Conservation (phyloP, 2,113 vertebrate species). For the Benitochromis conjunctus region DNA sequence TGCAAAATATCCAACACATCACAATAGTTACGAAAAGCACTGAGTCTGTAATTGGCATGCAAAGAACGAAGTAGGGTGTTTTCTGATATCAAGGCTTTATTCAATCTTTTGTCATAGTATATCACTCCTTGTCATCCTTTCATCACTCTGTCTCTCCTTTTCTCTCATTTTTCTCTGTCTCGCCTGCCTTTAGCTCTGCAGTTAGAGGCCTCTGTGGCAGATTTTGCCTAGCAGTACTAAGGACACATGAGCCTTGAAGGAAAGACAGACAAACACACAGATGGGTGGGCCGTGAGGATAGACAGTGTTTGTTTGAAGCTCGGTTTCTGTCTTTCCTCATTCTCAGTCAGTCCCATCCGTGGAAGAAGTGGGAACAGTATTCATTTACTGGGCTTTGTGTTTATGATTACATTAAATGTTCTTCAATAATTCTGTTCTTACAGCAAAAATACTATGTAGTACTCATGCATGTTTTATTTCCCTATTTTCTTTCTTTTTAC, state of each 20-base stretch:
- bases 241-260: constrained; percentile 35
- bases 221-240: constrained; percentile 23
- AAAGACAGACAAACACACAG: constrained; percentile 7
- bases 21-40: not conserved
- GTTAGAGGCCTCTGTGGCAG: not conserved
- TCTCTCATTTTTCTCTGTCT: not conserved
- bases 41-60: not conserved
- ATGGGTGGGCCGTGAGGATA: not conserved
- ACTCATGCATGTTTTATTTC: not conserved
- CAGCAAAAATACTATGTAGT: not conserved
- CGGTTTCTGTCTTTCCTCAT: not conserved
- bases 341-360: not conserved
- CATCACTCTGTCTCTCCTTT: not conserved
- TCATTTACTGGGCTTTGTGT: not conserved
- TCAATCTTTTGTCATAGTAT: not conserved
- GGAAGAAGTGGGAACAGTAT: not conserved
- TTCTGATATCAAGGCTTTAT: not conserved
- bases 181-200: constrained; percentile 4
- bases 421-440: not conserved
- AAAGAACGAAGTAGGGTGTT: not conserved
- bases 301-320: not conserved
- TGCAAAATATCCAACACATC: not conserved
- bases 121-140: not conserved
- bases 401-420: not conserved
- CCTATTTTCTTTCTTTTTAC: not conserved